These are phyloP conservation scores for Eleutherodactylus coqui DNA, from an alignment of 2,797 vertebrate genomes.

Conservation along the genomic window DNA sequence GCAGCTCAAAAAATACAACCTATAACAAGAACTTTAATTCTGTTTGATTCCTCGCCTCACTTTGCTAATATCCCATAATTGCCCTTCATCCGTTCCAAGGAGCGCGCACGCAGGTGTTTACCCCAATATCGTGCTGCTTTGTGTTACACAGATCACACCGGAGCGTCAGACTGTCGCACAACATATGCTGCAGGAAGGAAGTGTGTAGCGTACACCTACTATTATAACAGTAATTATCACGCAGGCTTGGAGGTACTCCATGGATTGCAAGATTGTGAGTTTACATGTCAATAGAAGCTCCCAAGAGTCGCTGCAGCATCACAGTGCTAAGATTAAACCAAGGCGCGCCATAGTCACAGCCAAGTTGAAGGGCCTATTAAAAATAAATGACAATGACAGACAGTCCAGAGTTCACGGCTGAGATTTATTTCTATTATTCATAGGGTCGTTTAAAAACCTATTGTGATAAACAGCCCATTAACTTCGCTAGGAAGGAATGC, in stretches of 20 bases:
- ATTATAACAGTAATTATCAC: constrained; percentile 57
- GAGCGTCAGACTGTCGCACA: constrained; percentile 32
- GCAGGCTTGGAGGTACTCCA: constrained; percentile 20
- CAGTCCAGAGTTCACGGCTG: constrained; percentile 24
- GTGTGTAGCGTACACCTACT: constrained; percentile 21
- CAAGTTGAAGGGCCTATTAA: constrained; percentile 25
- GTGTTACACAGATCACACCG: constrained; percentile 40
- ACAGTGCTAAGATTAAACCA: constrained; percentile 3
- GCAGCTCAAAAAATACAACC: neutral
- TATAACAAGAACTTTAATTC: neutral
- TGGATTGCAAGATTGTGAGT: constrained; percentile 22
- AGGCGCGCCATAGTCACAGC: constrained; percentile 4
- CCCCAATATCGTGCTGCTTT: constrained; percentile 43
- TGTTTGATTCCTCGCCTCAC: neutral
- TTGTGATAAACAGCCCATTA: constrained; percentile 50
- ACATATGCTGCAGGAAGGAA: constrained; percentile 49
- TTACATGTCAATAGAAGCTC: constrained; percentile 49
- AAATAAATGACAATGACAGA: constrained; percentile 45
- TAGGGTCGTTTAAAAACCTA: constrained; percentile 27
- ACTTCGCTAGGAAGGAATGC: constrained; percentile 12
- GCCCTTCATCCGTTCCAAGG: neutral
- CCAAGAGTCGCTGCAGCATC: constrained; percentile 31
- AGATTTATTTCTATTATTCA: constrained; percentile 55
- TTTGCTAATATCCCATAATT: neutral
- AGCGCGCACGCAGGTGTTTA: constrained; percentile 4